Conservation (phyloP, 2,888 invertebrate species). For the Bombylius major region DNA sequence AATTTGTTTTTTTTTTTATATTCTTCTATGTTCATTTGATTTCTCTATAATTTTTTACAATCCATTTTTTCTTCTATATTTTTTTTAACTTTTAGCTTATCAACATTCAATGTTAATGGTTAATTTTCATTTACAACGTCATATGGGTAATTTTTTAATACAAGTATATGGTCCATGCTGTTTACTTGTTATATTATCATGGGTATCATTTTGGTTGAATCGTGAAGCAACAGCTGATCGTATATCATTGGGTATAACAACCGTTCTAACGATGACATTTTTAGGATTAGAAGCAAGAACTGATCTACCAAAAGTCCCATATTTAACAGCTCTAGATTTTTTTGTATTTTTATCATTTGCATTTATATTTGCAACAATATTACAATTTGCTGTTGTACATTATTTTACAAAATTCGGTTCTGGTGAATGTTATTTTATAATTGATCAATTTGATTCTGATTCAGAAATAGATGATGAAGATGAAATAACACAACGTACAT, state of each 20-base stretch:
- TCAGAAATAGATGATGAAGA: slow-evolving; percentile 37
- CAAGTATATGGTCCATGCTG: slow-evolving; percentile 79
- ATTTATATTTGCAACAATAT: slow-evolving; percentile 68
- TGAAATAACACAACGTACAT: slow-evolving; percentile 5
- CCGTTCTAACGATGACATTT: slow-evolving; percentile 75
- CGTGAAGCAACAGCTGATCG: slow-evolving; percentile 71
- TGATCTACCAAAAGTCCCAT: slow-evolving; percentile 72
- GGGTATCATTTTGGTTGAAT: slow-evolving; percentile 80
- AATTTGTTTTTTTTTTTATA: too few species aligned
- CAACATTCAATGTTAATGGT: slow-evolving; percentile 60
- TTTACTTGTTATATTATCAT: slow-evolving; percentile 69
- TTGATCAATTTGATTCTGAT: slow-evolving; percentile 46
- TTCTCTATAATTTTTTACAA: too few species aligned
- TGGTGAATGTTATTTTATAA: slow-evolving; percentile 62
- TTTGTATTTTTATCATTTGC: slow-evolving; percentile 71
- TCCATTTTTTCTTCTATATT: neutral
- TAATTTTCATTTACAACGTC: slow-evolving; percentile 63
- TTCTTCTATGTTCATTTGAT: too few species aligned
- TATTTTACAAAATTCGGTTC: slow-evolving; percentile 76
- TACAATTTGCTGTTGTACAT: slow-evolving; percentile 74
- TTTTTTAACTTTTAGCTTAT: slow-evolving; percentile 34
- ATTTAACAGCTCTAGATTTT: slow-evolving; percentile 75
- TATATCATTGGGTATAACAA: slow-evolving; percentile 69
- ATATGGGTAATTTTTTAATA: slow-evolving; percentile 77
- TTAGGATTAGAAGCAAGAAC: slow-evolving; percentile 66